These are phyloP conservation scores for Monopis laevigella DNA, from an alignment of 2,888 invertebrate species.

Conservation along the genomic window DNA sequence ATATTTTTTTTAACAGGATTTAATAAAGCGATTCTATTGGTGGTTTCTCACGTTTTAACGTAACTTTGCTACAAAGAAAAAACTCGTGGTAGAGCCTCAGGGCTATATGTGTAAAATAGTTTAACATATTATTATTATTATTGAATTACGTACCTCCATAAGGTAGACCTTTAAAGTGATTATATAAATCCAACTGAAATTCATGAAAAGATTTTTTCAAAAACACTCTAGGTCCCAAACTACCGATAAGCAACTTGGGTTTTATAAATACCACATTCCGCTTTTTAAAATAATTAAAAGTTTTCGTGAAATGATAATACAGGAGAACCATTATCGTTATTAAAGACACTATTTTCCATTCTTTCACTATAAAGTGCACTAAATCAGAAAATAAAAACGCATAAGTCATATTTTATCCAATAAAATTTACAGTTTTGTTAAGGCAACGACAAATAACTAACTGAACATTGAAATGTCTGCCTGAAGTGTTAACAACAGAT, in stretches of 20 bases:
- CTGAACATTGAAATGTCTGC: no score
- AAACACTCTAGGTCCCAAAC: slow-evolving; percentile 45
- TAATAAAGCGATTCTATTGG: no score
- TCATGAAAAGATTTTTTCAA: slow-evolving; percentile 54
- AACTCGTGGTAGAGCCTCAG: no score
- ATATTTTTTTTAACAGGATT: no score
- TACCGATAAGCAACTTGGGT: slow-evolving; percentile 58
- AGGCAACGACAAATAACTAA: no score
- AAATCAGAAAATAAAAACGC: neutral
- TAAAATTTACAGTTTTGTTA: no score
- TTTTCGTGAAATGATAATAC: slow-evolving; percentile 44
- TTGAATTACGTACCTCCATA: slow-evolving; percentile 54
- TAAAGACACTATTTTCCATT: slow-evolving; percentile 39
- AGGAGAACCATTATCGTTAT: slow-evolving; percentile 35
- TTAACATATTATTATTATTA: no score
- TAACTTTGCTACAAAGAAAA: no score
- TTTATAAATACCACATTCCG: slow-evolving; percentile 49
- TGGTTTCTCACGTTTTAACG: no score
- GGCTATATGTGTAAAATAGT: no score
- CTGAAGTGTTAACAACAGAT: no score
- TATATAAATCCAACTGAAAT: slow-evolving; percentile 50
- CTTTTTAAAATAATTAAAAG: slow-evolving; percentile 53
- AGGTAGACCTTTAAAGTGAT: slow-evolving; percentile 49
- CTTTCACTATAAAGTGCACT: neutral
- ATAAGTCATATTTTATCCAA: no score